phyloP scores from a whole-genome alignment of 2,797 vertebrate genomes.

The Acanthurus leucopareius region DNA sequence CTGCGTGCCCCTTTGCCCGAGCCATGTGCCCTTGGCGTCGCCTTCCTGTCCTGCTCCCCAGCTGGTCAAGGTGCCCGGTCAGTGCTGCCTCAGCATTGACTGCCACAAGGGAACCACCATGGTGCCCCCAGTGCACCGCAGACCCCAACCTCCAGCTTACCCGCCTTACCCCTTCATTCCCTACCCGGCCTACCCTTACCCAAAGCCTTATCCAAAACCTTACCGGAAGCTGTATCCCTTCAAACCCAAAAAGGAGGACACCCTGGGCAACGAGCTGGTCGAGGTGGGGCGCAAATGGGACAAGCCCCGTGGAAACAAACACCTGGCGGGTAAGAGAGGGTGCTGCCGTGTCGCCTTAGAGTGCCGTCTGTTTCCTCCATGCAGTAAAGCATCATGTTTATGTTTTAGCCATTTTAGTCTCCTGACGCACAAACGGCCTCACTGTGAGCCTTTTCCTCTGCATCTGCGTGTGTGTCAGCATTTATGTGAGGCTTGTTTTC shows the following conservation, averaged over 20 bases:
- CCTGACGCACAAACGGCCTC: constrained; percentile 74
- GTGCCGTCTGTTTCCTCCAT: constrained; percentile 58
- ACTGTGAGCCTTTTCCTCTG: constrained; percentile 69
- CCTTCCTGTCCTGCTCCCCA: constrained; percentile 84
- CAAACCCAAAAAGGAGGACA: constrained; percentile 78
- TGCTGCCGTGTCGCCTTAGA: constrained; percentile 38
- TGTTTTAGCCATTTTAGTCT: constrained; percentile 66
- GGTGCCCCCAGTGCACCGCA: constrained; percentile 60
- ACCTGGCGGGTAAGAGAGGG: constrained; percentile 80
- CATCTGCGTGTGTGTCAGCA: constrained; percentile 61
- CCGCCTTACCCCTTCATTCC: constrained; percentile 76
- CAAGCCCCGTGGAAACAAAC: constrained; percentile 78
- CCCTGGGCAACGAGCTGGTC: constrained; percentile 83
- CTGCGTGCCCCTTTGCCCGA: constrained; percentile 87
- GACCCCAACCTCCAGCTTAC: constrained; percentile 69
- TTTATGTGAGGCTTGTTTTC: constrained; percentile 81
- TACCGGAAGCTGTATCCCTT: constrained; percentile 75
- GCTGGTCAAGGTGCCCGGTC: constrained; percentile 86
- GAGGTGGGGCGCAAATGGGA: constrained; percentile 82
- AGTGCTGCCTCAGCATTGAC: constrained; percentile 88
- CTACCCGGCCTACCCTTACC: constrained; percentile 72
- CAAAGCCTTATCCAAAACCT: constrained; percentile 67
- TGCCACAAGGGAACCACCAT: constrained; percentile 78
- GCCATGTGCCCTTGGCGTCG: constrained; percentile 81
- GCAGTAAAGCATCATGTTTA: constrained; percentile 75